Conservation (phyloP, 2,888 invertebrate genomes). For the Parapristionchus giblindavisi region DNA sequence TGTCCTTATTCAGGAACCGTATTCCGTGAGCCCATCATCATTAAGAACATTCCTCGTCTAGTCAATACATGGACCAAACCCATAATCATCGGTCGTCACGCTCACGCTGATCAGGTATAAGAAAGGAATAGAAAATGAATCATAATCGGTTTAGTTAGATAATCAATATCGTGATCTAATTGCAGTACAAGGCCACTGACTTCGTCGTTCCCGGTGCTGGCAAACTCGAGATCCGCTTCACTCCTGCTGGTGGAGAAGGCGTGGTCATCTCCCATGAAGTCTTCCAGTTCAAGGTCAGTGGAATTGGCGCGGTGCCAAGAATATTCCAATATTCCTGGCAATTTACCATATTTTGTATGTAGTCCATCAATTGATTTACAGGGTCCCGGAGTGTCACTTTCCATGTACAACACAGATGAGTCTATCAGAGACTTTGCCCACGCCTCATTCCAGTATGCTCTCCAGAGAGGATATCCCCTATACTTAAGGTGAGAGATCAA, state of each 20-base stretch:
- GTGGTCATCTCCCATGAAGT: slow-evolving; percentile 48
- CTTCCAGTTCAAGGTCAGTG: slow-evolving; percentile 56
- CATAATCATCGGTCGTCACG: slow-evolving; percentile 95
- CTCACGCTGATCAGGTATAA: slow-evolving; percentile 83
- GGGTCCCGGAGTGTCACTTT: slow-evolving; percentile 83
- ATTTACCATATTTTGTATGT: not conserved
- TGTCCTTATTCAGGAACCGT: slow-evolving; percentile 37
- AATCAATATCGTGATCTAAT: not conserved
- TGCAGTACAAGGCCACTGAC: slow-evolving; percentile 89
- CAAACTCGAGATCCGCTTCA: slow-evolving; percentile 85
- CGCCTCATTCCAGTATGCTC: slow-evolving; percentile 88
- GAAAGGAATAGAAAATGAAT: not conserved
- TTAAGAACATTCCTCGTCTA: slow-evolving; percentile 86
- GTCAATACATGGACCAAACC: slow-evolving; percentile 94
- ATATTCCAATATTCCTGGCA: not conserved
- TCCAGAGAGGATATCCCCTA: slow-evolving; percentile 72
- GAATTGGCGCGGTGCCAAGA: not conserved
- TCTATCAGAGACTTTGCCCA: slow-evolving; percentile 86
- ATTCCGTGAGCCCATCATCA: slow-evolving; percentile 74
- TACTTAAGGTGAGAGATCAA: slow-evolving; percentile 52
- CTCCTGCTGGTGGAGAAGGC: slow-evolving; percentile 66
- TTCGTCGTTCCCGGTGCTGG: slow-evolving; percentile 92
- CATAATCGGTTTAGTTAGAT: not conserved
- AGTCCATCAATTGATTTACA: slow-evolving; percentile 33
- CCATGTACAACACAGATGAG: slow-evolving; percentile 93